These are phyloP conservation scores for Chiroxiphia lanceolata DNA, from an alignment of 2,797 vertebrate species.

Conservation along the genomic window DNA sequence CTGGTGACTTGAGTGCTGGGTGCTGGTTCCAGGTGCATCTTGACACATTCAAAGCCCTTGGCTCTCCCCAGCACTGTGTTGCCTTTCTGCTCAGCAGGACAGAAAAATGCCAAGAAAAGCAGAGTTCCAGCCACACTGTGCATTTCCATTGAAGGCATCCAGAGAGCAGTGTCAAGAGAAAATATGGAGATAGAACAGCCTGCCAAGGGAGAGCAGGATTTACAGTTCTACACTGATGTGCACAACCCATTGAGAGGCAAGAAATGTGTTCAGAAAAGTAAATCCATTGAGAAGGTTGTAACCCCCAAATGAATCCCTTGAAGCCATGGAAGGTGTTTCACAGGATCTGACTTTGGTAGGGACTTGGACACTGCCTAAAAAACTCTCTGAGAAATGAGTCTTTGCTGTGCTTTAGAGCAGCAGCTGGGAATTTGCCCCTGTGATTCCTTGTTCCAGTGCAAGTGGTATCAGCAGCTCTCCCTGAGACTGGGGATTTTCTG, in stretches of 20 bases:
- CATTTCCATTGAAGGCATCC: not conserved
- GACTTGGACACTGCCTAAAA: not conserved
- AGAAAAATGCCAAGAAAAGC: not conserved
- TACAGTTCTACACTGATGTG: accelerated
- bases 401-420: not conserved
- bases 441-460: accelerated
- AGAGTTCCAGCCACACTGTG: not conserved
- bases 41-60: not conserved
- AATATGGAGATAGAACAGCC: not conserved
- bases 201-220: not conserved
- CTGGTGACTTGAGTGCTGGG: not conserved
- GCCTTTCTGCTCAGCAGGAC: not conserved
- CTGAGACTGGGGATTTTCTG: not conserved
- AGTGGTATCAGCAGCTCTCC: not conserved
- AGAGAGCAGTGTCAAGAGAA: not conserved
- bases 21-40: not conserved
- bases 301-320: not conserved
- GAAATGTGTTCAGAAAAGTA: not conserved
- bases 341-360: not conserved
- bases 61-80: not conserved
- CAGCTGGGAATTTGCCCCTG: not conserved
- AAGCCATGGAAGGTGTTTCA: accelerated
- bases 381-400: not conserved
- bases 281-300: not conserved
- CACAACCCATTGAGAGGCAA: not conserved